Conservation (phyloP, 2,888 invertebrate species). For the Encarsia formosa region DNA sequence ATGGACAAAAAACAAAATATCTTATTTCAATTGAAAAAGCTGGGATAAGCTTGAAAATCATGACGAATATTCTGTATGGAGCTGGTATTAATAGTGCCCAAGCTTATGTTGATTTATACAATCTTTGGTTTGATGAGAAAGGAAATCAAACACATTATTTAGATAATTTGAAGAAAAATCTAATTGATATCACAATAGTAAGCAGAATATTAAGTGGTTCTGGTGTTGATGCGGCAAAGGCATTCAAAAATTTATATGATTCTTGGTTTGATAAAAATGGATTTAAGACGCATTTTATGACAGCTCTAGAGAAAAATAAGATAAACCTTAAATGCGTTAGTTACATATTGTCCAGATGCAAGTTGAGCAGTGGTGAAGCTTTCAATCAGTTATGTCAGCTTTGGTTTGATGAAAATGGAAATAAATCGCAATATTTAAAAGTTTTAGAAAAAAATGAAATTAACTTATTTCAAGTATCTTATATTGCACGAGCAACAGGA, state of each 20-base stretch:
- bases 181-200: not conserved
- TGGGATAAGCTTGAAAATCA: no score
- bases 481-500: not conserved
- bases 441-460: not conserved
- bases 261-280: not conserved
- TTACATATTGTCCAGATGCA: not conserved
- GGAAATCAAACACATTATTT: not conserved
- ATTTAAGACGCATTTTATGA: not conserved
- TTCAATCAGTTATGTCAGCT: no score
- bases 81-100: not conserved
- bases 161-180: not conserved
- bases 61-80: no score
- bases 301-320: not conserved
- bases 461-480: not conserved
- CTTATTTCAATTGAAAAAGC: no score
- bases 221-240: not conserved
- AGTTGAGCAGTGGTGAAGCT: not conserved
- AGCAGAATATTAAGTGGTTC: not conserved
- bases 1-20: no score
- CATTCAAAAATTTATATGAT: not conserved
- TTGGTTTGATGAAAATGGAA: conserved; percentile 1
- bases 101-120: not conserved
- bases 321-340: not conserved
- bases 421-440: not conserved
- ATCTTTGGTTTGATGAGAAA: not conserved